Conservation (phyloP, 2,888 invertebrate species). For the Cylloceria caligata region DNA sequence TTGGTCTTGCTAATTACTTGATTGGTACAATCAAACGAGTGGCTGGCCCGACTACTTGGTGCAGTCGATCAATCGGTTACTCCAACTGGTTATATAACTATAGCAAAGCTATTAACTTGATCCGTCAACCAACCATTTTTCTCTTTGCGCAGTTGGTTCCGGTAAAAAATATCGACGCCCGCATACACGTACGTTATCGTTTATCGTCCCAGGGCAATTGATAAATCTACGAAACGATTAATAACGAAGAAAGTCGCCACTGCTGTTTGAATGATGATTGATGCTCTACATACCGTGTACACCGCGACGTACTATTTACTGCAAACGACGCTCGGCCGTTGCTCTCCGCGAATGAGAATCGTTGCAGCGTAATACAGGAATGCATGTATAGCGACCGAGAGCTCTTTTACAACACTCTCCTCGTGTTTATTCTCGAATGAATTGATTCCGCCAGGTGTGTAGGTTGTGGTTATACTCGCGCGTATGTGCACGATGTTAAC, state of each 20-base stretch:
- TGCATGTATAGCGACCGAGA: conserved; percentile 7
- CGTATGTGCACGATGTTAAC: conserved; percentile 2
- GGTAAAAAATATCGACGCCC: conserved; percentile 23
- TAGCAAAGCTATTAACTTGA: conserved; percentile 1
- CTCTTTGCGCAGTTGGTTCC: neutral
- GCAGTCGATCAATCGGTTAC: neutral
- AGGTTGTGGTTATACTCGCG: neutral
- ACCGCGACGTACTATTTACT: neutral
- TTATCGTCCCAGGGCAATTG: conserved; percentile 48
- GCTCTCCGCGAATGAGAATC: conserved; percentile 14
- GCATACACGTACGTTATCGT: conserved; percentile 34
- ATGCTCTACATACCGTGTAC: conserved; percentile 50
- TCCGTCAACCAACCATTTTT: neutral
- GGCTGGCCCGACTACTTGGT: no score
- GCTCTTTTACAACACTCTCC: conserved; percentile 19
- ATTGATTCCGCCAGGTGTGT: conserved; percentile 36
- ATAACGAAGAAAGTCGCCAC: conserved; percentile 56
- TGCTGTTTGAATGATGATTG: conserved; percentile 61
- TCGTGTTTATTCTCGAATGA: conserved; percentile 38
- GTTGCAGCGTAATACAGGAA: conserved; percentile 40
- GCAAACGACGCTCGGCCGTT: conserved; percentile 9
- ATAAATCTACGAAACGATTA: conserved; percentile 66
- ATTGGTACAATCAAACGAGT: no score
- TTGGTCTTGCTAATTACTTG: no score
- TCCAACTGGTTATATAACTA: neutral